These are phyloP conservation scores for Gymnoscopelus microlampas DNA, from an alignment of 2,797 vertebrate species.

Conservation along the genomic window DNA sequence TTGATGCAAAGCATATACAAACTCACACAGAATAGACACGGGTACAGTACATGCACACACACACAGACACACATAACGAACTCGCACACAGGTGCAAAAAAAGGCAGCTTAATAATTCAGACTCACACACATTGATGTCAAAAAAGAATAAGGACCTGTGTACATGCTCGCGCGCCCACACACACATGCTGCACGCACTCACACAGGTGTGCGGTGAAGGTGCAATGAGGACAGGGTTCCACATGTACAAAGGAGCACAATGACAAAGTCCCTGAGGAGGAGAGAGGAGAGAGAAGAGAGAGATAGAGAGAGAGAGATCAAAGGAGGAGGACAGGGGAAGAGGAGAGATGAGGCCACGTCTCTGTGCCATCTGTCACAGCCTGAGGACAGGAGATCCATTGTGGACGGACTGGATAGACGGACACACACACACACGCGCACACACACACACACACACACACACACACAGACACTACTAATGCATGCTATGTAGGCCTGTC, in stretches of 20 bases:
- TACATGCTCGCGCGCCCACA: neutral
- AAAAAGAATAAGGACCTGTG: neutral
- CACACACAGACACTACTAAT: neutral
- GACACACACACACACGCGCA: neutral
- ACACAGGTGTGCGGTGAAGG: conserved; percentile 32
- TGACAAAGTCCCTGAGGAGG: conserved; percentile 48
- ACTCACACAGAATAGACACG: too few relatives aligned
- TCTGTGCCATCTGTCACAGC: conserved; percentile 62
- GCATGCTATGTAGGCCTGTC: too few relatives aligned
- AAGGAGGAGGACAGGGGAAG: conserved; percentile 48
- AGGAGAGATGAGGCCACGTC: conserved; percentile 45
- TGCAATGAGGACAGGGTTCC: conserved; percentile 38
- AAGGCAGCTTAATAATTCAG: neutral
- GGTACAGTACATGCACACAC: too few relatives aligned
- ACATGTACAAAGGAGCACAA: conserved; percentile 61
- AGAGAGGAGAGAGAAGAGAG: conserved; percentile 2
- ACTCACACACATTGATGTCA: conserved; percentile 16
- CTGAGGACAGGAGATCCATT: conserved; percentile 30
- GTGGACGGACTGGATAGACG: neutral
- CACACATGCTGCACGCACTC: conserved; percentile 7
- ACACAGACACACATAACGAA: too few relatives aligned
- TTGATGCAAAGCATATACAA: too few relatives aligned
- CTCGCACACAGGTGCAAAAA: too few relatives aligned
- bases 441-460: conserved; percentile 13
- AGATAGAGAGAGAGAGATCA: conserved; percentile 45